Evolutionary conservation across 2,888 invertebrate genomes (phyloP), one percentile per base, ranked within the genome.

Genomic region (Lepidonotus clava): DNA sequence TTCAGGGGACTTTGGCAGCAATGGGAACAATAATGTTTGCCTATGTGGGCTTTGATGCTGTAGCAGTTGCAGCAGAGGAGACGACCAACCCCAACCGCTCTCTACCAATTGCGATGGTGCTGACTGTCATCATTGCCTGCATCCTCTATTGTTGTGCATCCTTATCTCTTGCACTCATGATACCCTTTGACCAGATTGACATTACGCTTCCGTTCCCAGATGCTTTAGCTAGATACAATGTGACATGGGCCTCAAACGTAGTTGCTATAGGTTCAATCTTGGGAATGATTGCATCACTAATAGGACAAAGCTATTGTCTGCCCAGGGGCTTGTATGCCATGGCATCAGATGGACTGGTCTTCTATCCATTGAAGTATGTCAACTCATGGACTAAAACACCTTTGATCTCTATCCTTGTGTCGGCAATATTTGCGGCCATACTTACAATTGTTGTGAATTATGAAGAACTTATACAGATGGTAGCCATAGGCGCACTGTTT

Each of bases 1-100:
- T 24, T 28, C 21, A 61, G 28, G 61, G 61, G 0, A 61, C 24
- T 4, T 28, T 61, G 5, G 24, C 24, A 61, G 61, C 61, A 61
- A 61, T 32, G 28, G 61, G 28, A 24, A 61, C 11, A 24, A 32
- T 61, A 1, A 28, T 61, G 2, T 61, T 5, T 61, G 61, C 61
- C 5, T 61, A 61, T 32, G 28, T 11, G 21, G 61, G 61, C 28
- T 61, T 61, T 61, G 61, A 61, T 61, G 61, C 61, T 61, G 14
- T 61, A 28, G 61, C 61, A n/a, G 28, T 61, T 61, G 61, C 61
- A 61, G 24, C 61, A 28, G 61, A 61, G 61, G 61, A 61, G 24
- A 61, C 61, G 24, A 32, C 61, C 24, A 61, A 61, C 61, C 61
- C 61, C 1, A 28, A 28, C 14, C 24, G 28, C 11, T 61, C 24